Conservation (phyloP, 2,888 invertebrate species). For the Chromoteleia sp. region DNA sequence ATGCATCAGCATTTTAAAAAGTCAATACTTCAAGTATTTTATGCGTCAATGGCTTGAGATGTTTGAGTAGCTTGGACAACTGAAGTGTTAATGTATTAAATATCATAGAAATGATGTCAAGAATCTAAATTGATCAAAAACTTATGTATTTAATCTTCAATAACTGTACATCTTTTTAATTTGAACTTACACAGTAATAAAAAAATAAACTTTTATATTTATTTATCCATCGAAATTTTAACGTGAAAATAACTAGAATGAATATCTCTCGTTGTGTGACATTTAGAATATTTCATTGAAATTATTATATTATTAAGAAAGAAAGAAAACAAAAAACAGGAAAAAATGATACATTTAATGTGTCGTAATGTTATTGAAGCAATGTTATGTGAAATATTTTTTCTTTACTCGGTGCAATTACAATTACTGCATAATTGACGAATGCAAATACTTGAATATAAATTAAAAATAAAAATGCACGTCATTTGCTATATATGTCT, state of each 20-base stretch:
- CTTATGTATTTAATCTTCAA: no score
- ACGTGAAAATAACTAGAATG: not conserved
- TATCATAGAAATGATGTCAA: not conserved
- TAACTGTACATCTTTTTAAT: no score
- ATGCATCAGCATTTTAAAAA: not conserved
- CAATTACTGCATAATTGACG: slow-evolving; percentile 7
- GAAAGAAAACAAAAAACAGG: not conserved
- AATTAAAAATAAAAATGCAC: slow-evolving; percentile 1
- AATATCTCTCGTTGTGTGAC: no score
- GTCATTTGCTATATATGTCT: not conserved
- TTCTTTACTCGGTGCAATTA: not conserved
- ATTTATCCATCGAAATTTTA: not conserved
- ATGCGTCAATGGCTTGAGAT: not conserved
- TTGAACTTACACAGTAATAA: not conserved
- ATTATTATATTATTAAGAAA: not conserved
- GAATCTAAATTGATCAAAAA: not conserved
- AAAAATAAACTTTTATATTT: not conserved
- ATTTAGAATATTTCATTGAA: not conserved
- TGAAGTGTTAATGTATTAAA: not conserved
- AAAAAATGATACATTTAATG: no score
- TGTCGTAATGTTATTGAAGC: not conserved
- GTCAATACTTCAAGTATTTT: not conserved
- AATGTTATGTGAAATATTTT: not conserved
- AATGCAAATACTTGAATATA: not conserved
- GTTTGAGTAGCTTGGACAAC: not conserved